Base-by-base conservation (phyloP, 2,888 invertebrate genomes). In the Platycheirus albimanus region DNA sequence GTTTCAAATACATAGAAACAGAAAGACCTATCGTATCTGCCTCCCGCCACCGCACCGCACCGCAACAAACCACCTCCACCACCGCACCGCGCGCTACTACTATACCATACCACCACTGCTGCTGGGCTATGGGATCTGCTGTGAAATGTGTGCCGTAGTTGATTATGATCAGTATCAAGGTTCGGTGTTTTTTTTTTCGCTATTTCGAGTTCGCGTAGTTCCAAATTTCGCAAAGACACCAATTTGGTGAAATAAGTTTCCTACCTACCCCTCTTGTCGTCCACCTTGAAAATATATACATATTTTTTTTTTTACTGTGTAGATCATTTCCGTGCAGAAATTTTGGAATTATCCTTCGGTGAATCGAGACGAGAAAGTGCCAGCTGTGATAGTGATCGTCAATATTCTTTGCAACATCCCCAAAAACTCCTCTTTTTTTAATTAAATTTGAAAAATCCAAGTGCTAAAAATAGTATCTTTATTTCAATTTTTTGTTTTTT, bases 121-220 rank as follows among this genome's bases (percentile, higher is more conserved):
- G 71, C 77, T 83, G 83, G 83, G 83, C 77, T 83, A 74, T 83
- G 78, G 83, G 78, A 83, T 78, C 83, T 72, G 78, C 78, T 83
- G 83, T 74, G 83, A 83, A 78, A 78, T 83, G 78, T 83, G 78
- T 83, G 78, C 83, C 83, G 83, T 83, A 83, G 83, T 83, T 83
- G 83, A 83, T 83, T 83, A 83, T 83, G 83, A 83, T 83, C 83
- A 83, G 83, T 83, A 83, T 83, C 83, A 83, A 83, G 83, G 83
- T 83, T 83, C 83, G 83, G 83, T 83, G 83, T 83, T 83, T 83
- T 83, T 83, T 83, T 83, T 77, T 74, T 83, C 72, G 77, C 78
- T 74, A 69, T 78, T 83, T 83, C 78, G 77, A 77, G 72, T 67
- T 77, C 81, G 83, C 69, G 69, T 83, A 78, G 51, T 78, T 78